phyloP scores from a whole-genome alignment of 2,888 invertebrate genomes.

The Chrysolina haemoptera region DNA sequence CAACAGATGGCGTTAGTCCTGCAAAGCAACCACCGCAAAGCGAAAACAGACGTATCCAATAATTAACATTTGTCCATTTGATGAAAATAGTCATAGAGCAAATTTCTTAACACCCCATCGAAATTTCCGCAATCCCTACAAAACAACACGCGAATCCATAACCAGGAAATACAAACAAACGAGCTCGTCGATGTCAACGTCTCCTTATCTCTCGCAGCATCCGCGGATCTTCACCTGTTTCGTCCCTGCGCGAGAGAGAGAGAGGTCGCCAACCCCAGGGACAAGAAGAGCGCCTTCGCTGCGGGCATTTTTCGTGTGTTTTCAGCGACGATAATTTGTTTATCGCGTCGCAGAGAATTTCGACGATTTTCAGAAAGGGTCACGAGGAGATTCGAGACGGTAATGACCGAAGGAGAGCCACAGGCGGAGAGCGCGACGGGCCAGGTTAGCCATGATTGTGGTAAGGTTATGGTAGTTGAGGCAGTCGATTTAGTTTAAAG shows the following conservation, averaged over 20 bases:
- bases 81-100: too few species aligned
- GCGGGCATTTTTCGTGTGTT: neutral
- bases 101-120: neutral
- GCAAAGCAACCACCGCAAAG: too few species aligned
- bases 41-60: too few species aligned
- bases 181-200: conserved; percentile 44
- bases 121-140: neutral
- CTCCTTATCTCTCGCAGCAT: conserved; percentile 39
- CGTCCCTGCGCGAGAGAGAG: neutral
- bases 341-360: neutral
- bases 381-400: conserved; percentile 1
- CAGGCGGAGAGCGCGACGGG: neutral
- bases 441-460: neutral
- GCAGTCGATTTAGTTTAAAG: too few species aligned
- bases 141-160: neutral
- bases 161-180: neutral
- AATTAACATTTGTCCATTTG: too few species aligned
- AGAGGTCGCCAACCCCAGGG: conserved; percentile 5
- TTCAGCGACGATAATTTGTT: conserved; percentile 9
- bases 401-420: neutral
- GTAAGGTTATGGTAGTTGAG: too few species aligned
- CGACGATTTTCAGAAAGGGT: neutral
- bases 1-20: too few species aligned
- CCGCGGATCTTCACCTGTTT: conserved; percentile 40
- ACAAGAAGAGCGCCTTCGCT: neutral